Percentiles rank a stretch among this genome's conserved stretches.
phyloP scores from a whole-genome alignment of 2,888 invertebrate genomes.

The Phyllotreta striolata region DNA sequence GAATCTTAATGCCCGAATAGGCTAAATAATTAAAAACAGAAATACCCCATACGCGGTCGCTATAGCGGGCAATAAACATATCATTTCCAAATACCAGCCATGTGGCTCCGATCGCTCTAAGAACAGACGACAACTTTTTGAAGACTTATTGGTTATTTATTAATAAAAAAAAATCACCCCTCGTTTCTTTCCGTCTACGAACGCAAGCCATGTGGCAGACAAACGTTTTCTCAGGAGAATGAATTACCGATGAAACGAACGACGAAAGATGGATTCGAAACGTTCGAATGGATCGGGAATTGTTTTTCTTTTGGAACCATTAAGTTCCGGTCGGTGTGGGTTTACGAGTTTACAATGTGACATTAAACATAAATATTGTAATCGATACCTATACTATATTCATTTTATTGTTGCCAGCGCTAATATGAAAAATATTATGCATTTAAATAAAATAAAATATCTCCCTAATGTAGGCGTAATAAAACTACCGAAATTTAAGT shows the following conservation, averaged over 20 bases:
- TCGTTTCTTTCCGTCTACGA: constrained; percentile 26
- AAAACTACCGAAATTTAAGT: too few relatives aligned
- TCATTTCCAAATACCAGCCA: constrained; percentile 43
- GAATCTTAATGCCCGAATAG: too few relatives aligned
- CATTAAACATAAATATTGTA: too few relatives aligned
- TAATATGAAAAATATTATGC: too few relatives aligned
- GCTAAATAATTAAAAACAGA: constrained; percentile 9
- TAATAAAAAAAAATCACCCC: constrained; percentile 42
- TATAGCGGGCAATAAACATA: constrained; percentile 41
- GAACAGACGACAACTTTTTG: constrained; percentile 38
- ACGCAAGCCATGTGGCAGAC: constrained; percentile 41
- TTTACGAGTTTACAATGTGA: too few relatives aligned
- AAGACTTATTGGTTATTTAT: constrained; percentile 44
- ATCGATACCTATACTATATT: too few relatives aligned
- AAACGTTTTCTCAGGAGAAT: constrained; percentile 22
- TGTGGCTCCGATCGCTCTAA: constrained; percentile 40
- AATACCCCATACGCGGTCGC: constrained; percentile 34
- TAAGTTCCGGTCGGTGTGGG: too few relatives aligned
- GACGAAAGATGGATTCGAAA: constrained; percentile 9
- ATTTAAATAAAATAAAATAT: too few relatives aligned
- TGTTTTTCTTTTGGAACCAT: too few relatives aligned
- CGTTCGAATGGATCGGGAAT: too few relatives aligned
- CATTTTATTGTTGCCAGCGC: too few relatives aligned
- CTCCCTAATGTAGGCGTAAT: too few relatives aligned
- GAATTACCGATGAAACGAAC: constrained; percentile 1